Evolutionary conservation across 1,140 invertebrate genomes (phyloP).

Genomic region (Cherax quadricarinatus): DNA sequence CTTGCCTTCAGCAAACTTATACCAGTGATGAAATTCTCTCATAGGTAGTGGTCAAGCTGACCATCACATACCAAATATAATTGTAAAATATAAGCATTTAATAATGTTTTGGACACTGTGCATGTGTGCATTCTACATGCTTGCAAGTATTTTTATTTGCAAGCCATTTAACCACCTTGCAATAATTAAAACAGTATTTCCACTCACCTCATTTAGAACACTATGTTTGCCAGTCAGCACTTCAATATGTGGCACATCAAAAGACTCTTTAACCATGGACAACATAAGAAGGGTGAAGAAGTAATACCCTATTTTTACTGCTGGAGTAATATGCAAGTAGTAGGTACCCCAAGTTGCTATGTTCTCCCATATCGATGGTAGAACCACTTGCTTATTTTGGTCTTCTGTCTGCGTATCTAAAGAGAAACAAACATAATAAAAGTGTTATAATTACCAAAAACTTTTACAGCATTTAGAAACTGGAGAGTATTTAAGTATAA

Average conservation of each 20-base stretch:
- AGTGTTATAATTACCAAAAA: neutral
- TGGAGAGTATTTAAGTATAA: too few species aligned
- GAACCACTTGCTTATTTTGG: neutral
- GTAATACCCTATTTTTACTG: conserved; percentile 18
- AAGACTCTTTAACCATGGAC: conserved; percentile 2
- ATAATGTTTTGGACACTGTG: too few species aligned
- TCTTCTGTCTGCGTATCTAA: neutral
- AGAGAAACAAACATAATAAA: neutral
- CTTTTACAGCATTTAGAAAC: too few species aligned
- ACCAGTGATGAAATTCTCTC: too few species aligned
- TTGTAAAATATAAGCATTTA: too few species aligned
- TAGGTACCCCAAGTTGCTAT: neutral
- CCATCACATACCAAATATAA: too few species aligned
- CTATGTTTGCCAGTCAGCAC: conserved; percentile 12
- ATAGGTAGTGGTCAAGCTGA: too few species aligned
- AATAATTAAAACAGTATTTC: neutral
- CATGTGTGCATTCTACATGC: too few species aligned
- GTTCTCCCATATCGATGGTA: conserved; percentile 10
- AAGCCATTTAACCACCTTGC: neutral
- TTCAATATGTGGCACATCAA: conserved; percentile 21
- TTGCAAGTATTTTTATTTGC: too few species aligned
- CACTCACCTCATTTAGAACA: conserved; percentile 25
- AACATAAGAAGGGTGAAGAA: conserved; percentile 1
- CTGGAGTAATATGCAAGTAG: conserved; percentile 18
- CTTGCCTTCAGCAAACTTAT: too few species aligned